phyloP scores from a whole-genome alignment of 2,797 vertebrate genomes.

The Denticeps clupeoides region DNA sequence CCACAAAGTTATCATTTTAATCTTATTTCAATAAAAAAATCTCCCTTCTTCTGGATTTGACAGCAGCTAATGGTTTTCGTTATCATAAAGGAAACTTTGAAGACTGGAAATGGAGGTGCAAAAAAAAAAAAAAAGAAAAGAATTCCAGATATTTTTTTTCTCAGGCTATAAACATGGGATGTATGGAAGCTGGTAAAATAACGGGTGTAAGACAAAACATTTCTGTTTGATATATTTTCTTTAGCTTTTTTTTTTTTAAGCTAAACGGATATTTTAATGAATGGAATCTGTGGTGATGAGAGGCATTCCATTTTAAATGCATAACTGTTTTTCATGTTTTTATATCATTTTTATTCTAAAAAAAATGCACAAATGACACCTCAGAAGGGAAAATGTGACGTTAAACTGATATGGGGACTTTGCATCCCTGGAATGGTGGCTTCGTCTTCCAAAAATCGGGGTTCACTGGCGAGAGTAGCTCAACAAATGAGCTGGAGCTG shows the following conservation, averaged over 20 bases:
- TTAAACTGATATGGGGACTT: too few species aligned
- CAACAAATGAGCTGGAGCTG: too few species aligned
- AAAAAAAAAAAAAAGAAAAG: slow-evolving; percentile 53
- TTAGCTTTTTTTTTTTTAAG: slow-evolving; percentile 13
- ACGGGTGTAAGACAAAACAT: slow-evolving; percentile 38
- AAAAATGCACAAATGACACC: too few species aligned
- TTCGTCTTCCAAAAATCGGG: too few species aligned
- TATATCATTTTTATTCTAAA: too few species aligned
- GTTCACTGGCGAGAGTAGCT: too few species aligned
- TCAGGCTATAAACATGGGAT: slow-evolving; percentile 28
- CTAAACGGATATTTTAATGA: too few species aligned
- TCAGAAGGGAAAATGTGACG: too few species aligned
- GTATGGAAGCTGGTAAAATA: slow-evolving; percentile 37
- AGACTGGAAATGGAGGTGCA: slow-evolving; percentile 56
- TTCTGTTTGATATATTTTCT: slow-evolving; percentile 6
- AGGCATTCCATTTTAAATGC: too few species aligned
- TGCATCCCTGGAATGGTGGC: too few species aligned
- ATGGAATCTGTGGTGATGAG: too few species aligned
- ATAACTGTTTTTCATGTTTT: too few species aligned
- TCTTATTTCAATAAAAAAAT: slow-evolving; percentile 97
- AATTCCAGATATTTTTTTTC: slow-evolving; percentile 48
- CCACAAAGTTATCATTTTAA: slow-evolving; percentile 83
- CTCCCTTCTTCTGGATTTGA: slow-evolving; percentile 71
- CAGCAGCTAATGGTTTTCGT: slow-evolving; percentile 87
- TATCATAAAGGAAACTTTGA: slow-evolving; percentile 80